Conservation (phyloP, 2,888 invertebrate species). For the Eulithis prunata region DNA sequence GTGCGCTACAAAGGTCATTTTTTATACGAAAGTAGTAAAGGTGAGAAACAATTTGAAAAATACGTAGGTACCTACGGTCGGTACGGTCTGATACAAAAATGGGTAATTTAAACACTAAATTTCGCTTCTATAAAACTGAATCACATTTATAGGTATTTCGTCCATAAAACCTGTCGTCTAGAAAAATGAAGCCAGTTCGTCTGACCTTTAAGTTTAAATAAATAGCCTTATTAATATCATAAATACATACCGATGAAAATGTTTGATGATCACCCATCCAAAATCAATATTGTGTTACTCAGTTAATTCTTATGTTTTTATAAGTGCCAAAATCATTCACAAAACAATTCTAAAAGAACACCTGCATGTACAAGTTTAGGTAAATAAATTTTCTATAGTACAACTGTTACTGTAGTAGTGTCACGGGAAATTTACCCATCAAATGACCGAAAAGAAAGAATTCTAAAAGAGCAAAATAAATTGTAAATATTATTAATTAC, state of each 20-base stretch:
- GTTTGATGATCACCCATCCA: conserved; percentile 48
- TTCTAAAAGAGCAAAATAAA: too few relatives aligned
- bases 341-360: too few relatives aligned
- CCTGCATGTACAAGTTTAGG: too few relatives aligned
- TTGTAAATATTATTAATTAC: too few relatives aligned
- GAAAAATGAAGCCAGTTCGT: conserved; percentile 66
- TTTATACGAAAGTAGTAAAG: neutral
- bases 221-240: conserved; percentile 71
- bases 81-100: neutral
- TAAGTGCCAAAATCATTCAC: too few relatives aligned
- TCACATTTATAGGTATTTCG: neutral
- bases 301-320: too few relatives aligned
- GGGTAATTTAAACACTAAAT: neutral
- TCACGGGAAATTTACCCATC: too few relatives aligned
- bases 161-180: conserved; percentile 49
- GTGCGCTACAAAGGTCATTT: neutral
- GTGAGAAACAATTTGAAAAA: too few relatives aligned
- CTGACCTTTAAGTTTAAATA: conserved; percentile 69
- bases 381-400: too few relatives aligned
- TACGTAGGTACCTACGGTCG: too few relatives aligned
- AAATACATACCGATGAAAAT: conserved; percentile 57
- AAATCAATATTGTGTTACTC: conserved; percentile 17
- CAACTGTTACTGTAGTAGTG: too few relatives aligned
- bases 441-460: too few relatives aligned
- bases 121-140: neutral